These are phyloP conservation scores for Tonatia bakeri DNA, from an alignment of 2,113 vertebrate genomes.

Conservation along the genomic window DNA sequence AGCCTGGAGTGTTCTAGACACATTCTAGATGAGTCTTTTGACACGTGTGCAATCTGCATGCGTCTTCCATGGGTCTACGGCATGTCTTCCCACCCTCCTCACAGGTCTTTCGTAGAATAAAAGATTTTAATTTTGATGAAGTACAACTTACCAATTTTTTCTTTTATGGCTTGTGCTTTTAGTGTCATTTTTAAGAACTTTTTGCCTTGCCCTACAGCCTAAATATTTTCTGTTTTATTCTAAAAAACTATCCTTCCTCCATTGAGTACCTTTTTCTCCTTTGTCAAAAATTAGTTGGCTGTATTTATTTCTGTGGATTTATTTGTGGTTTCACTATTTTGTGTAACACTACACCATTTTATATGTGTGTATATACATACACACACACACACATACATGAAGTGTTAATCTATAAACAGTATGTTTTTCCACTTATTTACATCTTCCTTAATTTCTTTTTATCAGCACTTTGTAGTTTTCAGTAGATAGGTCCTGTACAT, in stretches of 20 bases:
- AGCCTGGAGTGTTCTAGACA: neutral
- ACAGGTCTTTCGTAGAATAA: neutral
- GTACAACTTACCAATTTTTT: neutral
- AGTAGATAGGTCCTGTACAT: neutral
- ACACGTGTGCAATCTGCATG: neutral
- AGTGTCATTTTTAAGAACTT: neutral
- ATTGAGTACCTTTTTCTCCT: neutral
- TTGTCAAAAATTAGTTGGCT: neutral
- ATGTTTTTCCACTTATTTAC: neutral
- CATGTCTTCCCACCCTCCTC: neutral
- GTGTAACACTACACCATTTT: no score
- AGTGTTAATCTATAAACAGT: neutral
- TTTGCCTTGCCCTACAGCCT: neutral
- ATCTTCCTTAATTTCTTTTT: neutral
- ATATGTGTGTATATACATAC: no score
- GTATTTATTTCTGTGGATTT: neutral
- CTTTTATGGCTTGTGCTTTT: neutral
- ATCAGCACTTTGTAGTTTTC: neutral
- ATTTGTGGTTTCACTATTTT: neutral
- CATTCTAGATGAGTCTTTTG: neutral
- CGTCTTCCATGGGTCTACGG: neutral
- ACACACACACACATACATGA: no score
- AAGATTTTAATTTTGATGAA: neutral
- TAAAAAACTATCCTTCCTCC: neutral
- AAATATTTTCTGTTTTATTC: constrained; percentile 5